Base-by-base conservation (phyloP, 2,113 vertebrate species). In the Calidris pugnax region DNA sequence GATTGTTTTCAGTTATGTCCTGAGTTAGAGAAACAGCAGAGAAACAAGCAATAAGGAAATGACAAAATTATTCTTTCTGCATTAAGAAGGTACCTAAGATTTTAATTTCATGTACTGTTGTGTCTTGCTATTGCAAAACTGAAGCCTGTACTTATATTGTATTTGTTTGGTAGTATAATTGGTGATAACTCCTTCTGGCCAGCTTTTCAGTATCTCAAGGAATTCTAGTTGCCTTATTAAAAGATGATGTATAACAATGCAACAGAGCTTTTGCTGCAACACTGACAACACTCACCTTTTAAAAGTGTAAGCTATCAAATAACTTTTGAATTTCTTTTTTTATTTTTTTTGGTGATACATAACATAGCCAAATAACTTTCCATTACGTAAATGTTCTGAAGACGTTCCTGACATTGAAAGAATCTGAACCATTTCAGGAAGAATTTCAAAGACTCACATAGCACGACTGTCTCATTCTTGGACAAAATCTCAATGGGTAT, bases 301-400 rank as follows among this genome's bases (percentile, higher is more conserved):
- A 22, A 2, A 78, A 82, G 11, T 32, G 19, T 15, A 92, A 79
- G 8, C 30, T 35, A 67, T 19, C 23, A 66, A 76, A 28, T 7
- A 76, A 3, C 50, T 24, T 39, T 3, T 41, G 22, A 51, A 6
- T 71, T 39, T 35, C 3, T n/a, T 32, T 37, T 14, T 13, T 32
- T 67, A 39, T 39, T 53, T 35, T 43, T 50, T 27, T 50, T 55
- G 28, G 26, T 16, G 3, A 32, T 50, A 55, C 3, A 57, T 59
- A 66, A 55, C 0, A 0, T n/a, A 79, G 14, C 2, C 43, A 78
- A 57, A 0, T 30, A 72, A 28, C 5, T 87, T 76, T 48, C 57
- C 22, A 73, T 89, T 62, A 85, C 1, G 0, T 14, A 89, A 32
- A 32, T n/a, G 14, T 14, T 81, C 66, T 82, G 7, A 89, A 77